Percentiles rank a stretch among this genome's conserved stretches.
Conservation (phyloP, 2,888 invertebrate species). For the Agrochola lota region DNA sequence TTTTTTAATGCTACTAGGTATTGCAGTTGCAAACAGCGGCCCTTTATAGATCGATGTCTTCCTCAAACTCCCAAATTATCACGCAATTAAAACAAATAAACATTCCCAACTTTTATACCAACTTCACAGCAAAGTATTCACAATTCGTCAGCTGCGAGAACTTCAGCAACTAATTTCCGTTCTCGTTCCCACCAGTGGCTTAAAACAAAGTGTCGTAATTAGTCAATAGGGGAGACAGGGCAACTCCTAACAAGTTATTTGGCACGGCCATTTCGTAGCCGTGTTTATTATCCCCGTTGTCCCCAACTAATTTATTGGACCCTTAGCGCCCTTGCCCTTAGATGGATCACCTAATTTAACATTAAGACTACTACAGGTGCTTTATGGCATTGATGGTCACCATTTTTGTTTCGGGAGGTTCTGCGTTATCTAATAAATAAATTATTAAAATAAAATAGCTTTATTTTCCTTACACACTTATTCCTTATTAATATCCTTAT, state of each 20-base stretch:
- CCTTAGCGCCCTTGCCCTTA: conserved; percentile 86
- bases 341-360: conserved; percentile 90
- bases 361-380: conserved; percentile 81
- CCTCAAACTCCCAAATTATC: conserved; percentile 20
- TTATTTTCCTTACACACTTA: too few relatives aligned
- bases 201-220: conserved; percentile 86
- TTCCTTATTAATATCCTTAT: too few relatives aligned
- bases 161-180: conserved; percentile 58
- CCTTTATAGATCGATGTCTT: neutral
- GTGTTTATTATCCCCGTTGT: conserved; percentile 89
- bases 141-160: conserved; percentile 62
- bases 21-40: neutral
- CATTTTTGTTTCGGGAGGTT: conserved; percentile 71
- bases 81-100: conserved; percentile 47
- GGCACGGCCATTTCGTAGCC: conserved; percentile 83
- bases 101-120: conserved; percentile 21
- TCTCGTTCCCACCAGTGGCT: conserved; percentile 65
- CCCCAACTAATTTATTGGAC: conserved; percentile 89
- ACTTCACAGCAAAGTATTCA: conserved; percentile 30
- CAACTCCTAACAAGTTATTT: conserved; percentile 87
- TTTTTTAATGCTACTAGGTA: neutral
- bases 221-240: conserved; percentile 86
- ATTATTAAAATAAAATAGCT: too few relatives aligned
- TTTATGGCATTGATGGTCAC: conserved; percentile 74
- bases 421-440: too few relatives aligned